Conservation (phyloP, 2,888 invertebrate genomes). For the Drosophila prostipennis region DNA sequence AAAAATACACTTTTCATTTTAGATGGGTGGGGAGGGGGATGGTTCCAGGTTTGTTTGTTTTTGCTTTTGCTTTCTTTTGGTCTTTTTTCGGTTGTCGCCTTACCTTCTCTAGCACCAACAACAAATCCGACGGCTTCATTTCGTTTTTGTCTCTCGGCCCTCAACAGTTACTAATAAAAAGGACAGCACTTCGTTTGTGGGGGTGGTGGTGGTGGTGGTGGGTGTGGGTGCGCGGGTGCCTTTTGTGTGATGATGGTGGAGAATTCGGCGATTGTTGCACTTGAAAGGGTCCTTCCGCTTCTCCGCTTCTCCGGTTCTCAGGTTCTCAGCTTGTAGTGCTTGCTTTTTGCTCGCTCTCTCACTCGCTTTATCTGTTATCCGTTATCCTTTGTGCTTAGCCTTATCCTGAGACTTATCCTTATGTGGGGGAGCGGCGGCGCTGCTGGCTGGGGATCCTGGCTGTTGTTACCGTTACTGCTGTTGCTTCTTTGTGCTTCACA, state of each 20-base stretch:
- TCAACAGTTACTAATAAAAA: conserved; percentile 26
- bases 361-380: conserved; percentile 12
- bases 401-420: conserved; percentile 6
- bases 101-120: conserved; percentile 82
- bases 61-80: background rate
- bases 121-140: conserved; percentile 82
- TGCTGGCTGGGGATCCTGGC: conserved; percentile 41
- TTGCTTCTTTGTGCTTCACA: conserved; percentile 70
- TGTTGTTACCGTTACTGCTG: conserved; percentile 42
- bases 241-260: conserved; percentile 1
- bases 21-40: too few relatives aligned
- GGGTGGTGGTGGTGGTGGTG: background rate
- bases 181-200: background rate
- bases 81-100: conserved; percentile 33
- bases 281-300: conserved; percentile 9
- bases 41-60: conserved; percentile 5
- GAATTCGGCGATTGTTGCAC: conserved; percentile 20
- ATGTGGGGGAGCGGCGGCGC: conserved; percentile 38
- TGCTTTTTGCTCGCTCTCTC: conserved; percentile 16
- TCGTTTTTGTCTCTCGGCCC: conserved; percentile 22
- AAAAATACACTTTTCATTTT: conserved; percentile 26
- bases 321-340: background rate
- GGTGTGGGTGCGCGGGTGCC: background rate
- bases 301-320: background rate
- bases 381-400: background rate